A percentile compares a stretch with the other conserved stretches of the same genome.
phyloP scores from a whole-genome alignment of 2,888 invertebrate species.

The Temnothorax rugatulus region DNA sequence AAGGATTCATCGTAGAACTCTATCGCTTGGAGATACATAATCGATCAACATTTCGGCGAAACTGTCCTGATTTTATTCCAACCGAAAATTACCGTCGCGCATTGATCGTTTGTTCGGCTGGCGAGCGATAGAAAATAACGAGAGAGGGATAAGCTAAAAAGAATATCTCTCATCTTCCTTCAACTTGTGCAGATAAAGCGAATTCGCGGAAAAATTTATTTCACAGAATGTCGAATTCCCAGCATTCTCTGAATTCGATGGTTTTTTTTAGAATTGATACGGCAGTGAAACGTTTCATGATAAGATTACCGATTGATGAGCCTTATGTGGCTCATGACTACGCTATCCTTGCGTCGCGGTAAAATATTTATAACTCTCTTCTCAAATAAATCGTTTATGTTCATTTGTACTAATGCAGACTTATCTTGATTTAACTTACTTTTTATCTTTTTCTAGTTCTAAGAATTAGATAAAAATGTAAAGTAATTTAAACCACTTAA shows the following conservation, averaged over 20 bases:
- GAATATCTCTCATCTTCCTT: not conserved
- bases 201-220: not conserved
- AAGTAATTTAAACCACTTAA: no score
- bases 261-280: not conserved
- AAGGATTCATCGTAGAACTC: not conserved
- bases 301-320: not conserved
- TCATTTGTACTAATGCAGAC: no score
- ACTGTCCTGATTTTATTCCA: not conserved
- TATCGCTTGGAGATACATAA: not conserved
- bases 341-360: not conserved
- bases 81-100: not conserved
- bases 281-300: not conserved
- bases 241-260: not conserved
- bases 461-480: no score
- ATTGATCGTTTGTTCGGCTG: not conserved
- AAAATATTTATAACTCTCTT: not conserved
- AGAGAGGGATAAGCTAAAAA: not conserved
- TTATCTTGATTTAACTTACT: no score
- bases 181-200: not conserved
- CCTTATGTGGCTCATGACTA: not conserved
- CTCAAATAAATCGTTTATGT: not conserved
- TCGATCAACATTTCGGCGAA: not conserved
- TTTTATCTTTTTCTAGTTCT: no score
- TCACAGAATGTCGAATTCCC: not conserved
- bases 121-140: not conserved